Percentiles rank a stretch among this genome's conserved stretches.
Evolutionary conservation across 2,797 vertebrate genomes (phyloP).

Genomic region (Notolabrus celidotus): DNA sequence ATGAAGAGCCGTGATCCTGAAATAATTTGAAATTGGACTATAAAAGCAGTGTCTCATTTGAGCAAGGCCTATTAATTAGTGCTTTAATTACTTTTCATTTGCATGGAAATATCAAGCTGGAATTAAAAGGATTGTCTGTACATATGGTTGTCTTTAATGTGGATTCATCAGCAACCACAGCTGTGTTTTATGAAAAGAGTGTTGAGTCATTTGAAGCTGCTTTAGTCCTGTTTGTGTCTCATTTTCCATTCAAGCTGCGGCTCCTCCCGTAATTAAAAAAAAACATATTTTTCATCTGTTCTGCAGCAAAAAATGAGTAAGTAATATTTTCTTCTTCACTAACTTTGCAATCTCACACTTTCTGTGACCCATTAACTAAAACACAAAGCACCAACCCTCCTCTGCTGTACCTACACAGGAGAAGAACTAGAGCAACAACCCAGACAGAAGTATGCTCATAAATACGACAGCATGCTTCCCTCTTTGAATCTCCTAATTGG

Average conservation of each 20-base stretch:
- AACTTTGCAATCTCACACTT: slow-evolving; percentile 51
- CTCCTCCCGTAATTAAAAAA: slow-evolving; percentile 62
- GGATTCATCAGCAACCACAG: slow-evolving; percentile 50
- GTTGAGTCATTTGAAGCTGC: slow-evolving; percentile 56
- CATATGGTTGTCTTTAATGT: slow-evolving; percentile 56
- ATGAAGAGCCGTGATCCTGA: slow-evolving; percentile 17
- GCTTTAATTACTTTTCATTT: slow-evolving; percentile 61
- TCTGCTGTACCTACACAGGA: slow-evolving; percentile 21
- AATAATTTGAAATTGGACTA: slow-evolving; percentile 37
- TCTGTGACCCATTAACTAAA: slow-evolving; percentile 53
- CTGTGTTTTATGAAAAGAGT: slow-evolving; percentile 54
- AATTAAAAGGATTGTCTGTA: slow-evolving; percentile 56
- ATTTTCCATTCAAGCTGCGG: slow-evolving; percentile 55
- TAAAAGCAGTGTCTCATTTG: slow-evolving; percentile 31
- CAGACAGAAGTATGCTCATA: slow-evolving; percentile 45
- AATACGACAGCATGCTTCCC: slow-evolving; percentile 45
- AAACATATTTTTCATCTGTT: slow-evolving; percentile 40
- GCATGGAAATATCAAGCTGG: slow-evolving; percentile 44
- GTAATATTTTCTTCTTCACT: slow-evolving; percentile 30
- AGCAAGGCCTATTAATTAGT: slow-evolving; percentile 45
- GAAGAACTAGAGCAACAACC: slow-evolving; percentile 40
- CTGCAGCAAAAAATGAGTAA: slow-evolving; percentile 48
- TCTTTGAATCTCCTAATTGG: slow-evolving; percentile 73
- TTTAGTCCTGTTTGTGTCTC: slow-evolving; percentile 58
- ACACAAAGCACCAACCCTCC: slow-evolving; percentile 28